phyloP scores from a whole-genome alignment of 2,888 invertebrate species.

The Dysmachus trigonus region DNA sequence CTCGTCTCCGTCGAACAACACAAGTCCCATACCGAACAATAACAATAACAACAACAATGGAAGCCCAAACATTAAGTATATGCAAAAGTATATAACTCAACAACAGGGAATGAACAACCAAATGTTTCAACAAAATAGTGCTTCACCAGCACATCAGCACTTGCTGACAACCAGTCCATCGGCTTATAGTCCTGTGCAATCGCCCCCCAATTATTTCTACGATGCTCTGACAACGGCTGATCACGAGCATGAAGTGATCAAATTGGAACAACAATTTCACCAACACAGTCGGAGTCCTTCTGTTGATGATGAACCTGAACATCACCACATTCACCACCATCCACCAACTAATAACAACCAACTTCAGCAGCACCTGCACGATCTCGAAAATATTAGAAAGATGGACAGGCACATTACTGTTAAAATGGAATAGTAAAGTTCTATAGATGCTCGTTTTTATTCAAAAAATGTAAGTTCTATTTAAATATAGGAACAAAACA shows the following conservation, averaged over 20 bases:
- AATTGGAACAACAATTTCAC: constrained; percentile 50
- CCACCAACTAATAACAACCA: not conserved
- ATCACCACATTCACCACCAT: constrained; percentile 46
- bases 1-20: constrained; percentile 44
- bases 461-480: not conserved
- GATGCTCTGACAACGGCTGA: constrained; percentile 48
- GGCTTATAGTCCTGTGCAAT: constrained; percentile 52
- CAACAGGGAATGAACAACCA: constrained; percentile 50
- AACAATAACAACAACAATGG: constrained; percentile 47
- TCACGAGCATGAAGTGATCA: constrained; percentile 52
- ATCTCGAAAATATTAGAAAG: constrained; percentile 51
- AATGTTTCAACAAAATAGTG: constrained; percentile 47
- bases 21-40: constrained; percentile 16
- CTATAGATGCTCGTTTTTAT: too few species aligned
- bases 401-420: constrained; percentile 61
- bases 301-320: constrained; percentile 56
- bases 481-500: too few species aligned
- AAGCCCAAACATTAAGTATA: constrained; percentile 50
- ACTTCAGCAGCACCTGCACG: constrained; percentile 53
- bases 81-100: constrained; percentile 45
- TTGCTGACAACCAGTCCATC: constrained; percentile 47
- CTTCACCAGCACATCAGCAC: constrained; percentile 39
- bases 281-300: constrained; percentile 58
- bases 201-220: constrained; percentile 53
- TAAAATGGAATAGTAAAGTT: constrained; percentile 59